Percentiles rank a stretch among this genome's conserved stretches.
Conservation (phyloP, 2,797 vertebrate genomes). For the Channa striata region DNA sequence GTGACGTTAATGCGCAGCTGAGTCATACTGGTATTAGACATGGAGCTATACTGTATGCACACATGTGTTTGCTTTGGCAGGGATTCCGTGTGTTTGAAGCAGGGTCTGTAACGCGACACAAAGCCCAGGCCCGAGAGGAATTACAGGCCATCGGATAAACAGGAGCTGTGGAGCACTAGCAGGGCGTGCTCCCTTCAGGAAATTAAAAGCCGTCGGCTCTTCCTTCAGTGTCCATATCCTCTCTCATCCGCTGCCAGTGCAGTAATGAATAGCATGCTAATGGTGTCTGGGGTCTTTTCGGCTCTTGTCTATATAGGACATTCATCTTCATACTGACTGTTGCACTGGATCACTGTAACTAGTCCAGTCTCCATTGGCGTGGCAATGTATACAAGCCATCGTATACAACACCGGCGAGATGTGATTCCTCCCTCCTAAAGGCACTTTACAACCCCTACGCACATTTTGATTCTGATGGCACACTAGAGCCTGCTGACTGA, state of each 20-base stretch:
- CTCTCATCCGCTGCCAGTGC: conserved; percentile 84
- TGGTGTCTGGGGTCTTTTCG: conserved; percentile 64
- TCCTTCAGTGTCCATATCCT: conserved; percentile 75
- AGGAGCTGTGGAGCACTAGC: conserved; percentile 68
- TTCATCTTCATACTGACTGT: conserved; percentile 28
- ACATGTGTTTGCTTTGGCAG: conserved; percentile 49
- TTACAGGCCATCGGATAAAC: conserved; percentile 81
- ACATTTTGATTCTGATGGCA: too few relatives aligned
- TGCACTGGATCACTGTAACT: too few relatives aligned
- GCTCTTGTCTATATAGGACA: conserved; percentile 49
- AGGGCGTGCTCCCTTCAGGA: conserved; percentile 79
- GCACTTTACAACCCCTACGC: too few relatives aligned
- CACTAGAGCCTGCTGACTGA: too few relatives aligned
- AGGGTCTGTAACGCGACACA: conserved; percentile 56
- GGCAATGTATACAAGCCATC: too few relatives aligned
- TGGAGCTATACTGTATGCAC: conserved; percentile 21
- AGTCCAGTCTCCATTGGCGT: too few relatives aligned
- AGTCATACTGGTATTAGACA: conserved; percentile 27
- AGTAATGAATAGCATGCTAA: conserved; percentile 78
- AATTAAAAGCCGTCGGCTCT: conserved; percentile 85
- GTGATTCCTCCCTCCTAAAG: too few relatives aligned
- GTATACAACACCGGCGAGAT: too few relatives aligned
- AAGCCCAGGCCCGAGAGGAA: conserved; percentile 63
- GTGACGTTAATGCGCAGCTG: conserved; percentile 44
- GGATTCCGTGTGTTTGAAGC: conserved; percentile 58